Base-by-base conservation (phyloP, 2,113 vertebrate species). In the Elgaria multicarinata region DNA sequence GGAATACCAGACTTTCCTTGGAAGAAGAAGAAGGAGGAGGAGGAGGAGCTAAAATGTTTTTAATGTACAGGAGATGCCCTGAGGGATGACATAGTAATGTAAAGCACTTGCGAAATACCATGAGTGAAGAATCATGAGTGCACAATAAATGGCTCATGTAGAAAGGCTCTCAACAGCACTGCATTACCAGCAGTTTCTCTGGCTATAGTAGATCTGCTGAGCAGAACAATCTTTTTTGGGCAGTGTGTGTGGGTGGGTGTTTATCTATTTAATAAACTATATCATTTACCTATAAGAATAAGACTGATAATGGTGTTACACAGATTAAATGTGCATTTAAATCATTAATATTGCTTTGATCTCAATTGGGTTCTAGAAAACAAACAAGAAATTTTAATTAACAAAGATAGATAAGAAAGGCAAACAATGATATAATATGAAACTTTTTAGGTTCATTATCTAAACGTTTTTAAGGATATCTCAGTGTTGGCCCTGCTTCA, bases 401-500 rank as follows among this genome's bases (percentile, higher is more conserved):
- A 0, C 39, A 90, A 71, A 67, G 5, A 22, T 89, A 91, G 39
- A 94, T 80, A 58, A 87, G 71, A 74, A 81, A 92, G 89, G 69
- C 90, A 13, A 28, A 89, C 12, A 36, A 9, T 24, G 20, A 22
- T 26, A 44, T 44, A 42, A 39, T 83, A 91, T 90, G 77, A 92
- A 91, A 58, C 42, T 74, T 93, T 44, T 71, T 55, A 66, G 55
- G 88, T 83, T 93, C 4, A 58, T 83, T 86, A 81, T 94, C 62
- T 92, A 91, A 94, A 93, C 91, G 89, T 90, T 87, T 78, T 85
- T 91, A 90, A 91, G 91, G 90, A 93, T 88, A 92, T 69, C 46
- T 66, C 71, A 92, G 83, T 78, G 83, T 53, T 90, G 36, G 93
- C 90, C 87, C 88, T 87, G 14, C 77, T 20, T 87, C 77, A 90